These are phyloP conservation scores for Eurystomus gularis DNA, from an alignment of 2,113 vertebrate genomes.

Conservation along the genomic window DNA sequence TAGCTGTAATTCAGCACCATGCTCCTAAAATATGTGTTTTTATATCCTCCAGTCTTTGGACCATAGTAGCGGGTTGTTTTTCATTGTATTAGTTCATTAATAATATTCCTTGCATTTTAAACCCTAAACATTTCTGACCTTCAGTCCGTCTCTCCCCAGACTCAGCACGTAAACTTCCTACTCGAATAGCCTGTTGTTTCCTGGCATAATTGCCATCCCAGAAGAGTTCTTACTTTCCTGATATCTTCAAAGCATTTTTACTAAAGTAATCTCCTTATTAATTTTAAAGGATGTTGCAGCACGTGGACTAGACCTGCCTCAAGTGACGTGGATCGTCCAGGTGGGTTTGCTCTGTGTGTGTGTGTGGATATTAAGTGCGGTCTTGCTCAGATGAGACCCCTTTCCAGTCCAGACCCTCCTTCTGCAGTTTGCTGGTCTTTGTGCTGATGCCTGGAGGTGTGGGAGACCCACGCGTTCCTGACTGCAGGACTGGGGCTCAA, in stretches of 20 bases:
- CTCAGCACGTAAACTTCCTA: not conserved
- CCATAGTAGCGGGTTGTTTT: not conserved
- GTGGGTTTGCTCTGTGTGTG: constrained; percentile 65
- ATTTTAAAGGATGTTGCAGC: constrained; percentile 91
- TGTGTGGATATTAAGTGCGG: not conserved
- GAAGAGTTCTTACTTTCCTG: not conserved
- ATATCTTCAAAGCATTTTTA: not conserved
- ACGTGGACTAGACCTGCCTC: constrained; percentile 90
- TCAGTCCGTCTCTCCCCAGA: not conserved
- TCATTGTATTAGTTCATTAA: not conserved
- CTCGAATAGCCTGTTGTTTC: not conserved
- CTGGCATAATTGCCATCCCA: not conserved
- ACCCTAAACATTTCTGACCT: not conserved
- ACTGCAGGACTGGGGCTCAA: not conserved
- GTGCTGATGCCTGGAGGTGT: not conserved
- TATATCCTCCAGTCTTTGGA: not conserved
- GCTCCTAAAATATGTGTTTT: not conserved
- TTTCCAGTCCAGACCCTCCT: constrained; percentile 7
- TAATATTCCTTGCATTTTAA: not conserved
- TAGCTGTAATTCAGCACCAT: not conserved
- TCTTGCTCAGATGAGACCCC: not conserved
- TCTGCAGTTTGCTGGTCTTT: not conserved
- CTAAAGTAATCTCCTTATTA: not conserved
- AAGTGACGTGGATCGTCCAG: constrained; percentile 95
- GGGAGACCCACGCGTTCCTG: not conserved